Evolutionary conservation across 2,888 invertebrate species (phyloP).

Genomic region (Agonopterix arenella): DNA sequence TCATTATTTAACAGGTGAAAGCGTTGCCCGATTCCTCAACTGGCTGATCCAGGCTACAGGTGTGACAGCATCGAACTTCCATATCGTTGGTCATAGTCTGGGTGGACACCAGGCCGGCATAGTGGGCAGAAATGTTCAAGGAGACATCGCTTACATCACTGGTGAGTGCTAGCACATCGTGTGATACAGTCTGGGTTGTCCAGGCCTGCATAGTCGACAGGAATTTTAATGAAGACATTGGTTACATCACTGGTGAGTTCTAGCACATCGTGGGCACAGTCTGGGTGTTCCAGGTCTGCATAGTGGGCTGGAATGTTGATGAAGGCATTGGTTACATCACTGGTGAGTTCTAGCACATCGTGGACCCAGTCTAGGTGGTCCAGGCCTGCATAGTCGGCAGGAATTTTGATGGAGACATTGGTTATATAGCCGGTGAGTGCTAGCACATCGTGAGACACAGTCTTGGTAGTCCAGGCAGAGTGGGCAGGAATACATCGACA

Average conservation of each 20-base stretch:
- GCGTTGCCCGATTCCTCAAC: constrained; percentile 27
- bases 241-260: constrained; percentile 28
- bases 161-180: constrained; percentile 29
- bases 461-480: constrained; percentile 24
- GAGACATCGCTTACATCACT: constrained; percentile 27
- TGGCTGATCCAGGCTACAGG: constrained; percentile 27
- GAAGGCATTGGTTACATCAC: constrained; percentile 29
- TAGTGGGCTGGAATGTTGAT: constrained; percentile 24
- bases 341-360: constrained; percentile 12
- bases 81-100: constrained; percentile 28
- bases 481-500: constrained; percentile 15
- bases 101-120: constrained; percentile 31
- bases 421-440: constrained; percentile 30
- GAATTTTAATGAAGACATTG: constrained; percentile 18
- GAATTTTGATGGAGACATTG: constrained; percentile 19
- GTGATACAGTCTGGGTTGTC: constrained; percentile 27
- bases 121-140: constrained; percentile 23
- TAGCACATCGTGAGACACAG: constrained; percentile 9
- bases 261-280: constrained; percentile 10
- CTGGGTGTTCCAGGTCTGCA: constrained; percentile 27
- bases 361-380: constrained; percentile 22
- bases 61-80: constrained; percentile 16
- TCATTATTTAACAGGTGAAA: constrained; percentile 15
- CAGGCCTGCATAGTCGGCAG: constrained; percentile 28
- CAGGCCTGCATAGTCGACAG: constrained; percentile 28